phyloP scores from a whole-genome alignment of 2,888 invertebrate species.

The Petrophora chlorosata region DNA sequence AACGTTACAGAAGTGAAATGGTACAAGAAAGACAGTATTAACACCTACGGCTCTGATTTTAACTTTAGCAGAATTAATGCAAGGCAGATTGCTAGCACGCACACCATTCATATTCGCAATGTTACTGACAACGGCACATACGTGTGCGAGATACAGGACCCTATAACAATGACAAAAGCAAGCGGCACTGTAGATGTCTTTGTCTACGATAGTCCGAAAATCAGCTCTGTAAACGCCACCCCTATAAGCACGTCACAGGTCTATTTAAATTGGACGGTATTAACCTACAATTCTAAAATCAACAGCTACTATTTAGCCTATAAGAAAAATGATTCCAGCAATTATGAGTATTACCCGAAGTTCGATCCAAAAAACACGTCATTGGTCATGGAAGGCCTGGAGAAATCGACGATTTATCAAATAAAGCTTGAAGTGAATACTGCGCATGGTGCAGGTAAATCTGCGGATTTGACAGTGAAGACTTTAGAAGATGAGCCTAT shows the following conservation, averaged over 20 bases:
- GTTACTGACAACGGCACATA: slow-evolving; percentile 88
- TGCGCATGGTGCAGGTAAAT: slow-evolving; percentile 83
- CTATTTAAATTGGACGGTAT: slow-evolving; percentile 92
- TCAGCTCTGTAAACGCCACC: slow-evolving; percentile 87
- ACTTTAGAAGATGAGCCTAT: slow-evolving; percentile 89
- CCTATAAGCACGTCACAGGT: slow-evolving; percentile 90
- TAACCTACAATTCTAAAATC: slow-evolving; percentile 89
- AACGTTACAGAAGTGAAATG: slow-evolving; percentile 63
- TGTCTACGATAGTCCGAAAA: slow-evolving; percentile 88
- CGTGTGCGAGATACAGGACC: slow-evolving; percentile 62
- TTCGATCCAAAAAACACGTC: slow-evolving; percentile 78
- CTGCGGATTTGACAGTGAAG: slow-evolving; percentile 76
- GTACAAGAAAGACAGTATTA: slow-evolving; percentile 54
- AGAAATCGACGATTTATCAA: slow-evolving; percentile 86
- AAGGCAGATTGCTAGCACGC: slow-evolving; percentile 73
- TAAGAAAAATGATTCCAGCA: slow-evolving; percentile 50
- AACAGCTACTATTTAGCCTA: slow-evolving; percentile 83
- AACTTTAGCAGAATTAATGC: slow-evolving; percentile 5
- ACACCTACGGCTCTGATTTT: no score
- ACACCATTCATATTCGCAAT: slow-evolving; percentile 72
- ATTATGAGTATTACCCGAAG: not conserved
- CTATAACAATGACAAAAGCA: slow-evolving; percentile 53
- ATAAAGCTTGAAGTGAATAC: slow-evolving; percentile 88
- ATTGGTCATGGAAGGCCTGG: slow-evolving; percentile 86
- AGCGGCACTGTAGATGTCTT: slow-evolving; percentile 77